phyloP scores from a whole-genome alignment of 2,113 vertebrate genomes.

The Pterocles gutturalis region DNA sequence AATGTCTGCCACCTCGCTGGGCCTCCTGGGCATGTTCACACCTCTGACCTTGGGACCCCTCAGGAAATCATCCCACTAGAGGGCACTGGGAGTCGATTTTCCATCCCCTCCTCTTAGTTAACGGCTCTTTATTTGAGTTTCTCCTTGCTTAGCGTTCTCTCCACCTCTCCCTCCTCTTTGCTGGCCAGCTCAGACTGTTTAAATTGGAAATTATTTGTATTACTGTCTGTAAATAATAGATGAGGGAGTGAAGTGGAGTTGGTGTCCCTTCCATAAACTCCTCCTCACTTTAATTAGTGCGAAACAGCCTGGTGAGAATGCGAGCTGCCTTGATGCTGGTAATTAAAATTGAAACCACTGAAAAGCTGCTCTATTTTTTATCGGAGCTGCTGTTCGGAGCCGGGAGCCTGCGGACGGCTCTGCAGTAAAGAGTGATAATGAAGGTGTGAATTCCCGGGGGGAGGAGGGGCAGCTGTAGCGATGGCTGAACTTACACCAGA shows the following conservation, averaged over 20 bases:
- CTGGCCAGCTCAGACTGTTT: slow-evolving; percentile 86
- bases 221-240: slow-evolving; percentile 92
- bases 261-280: slow-evolving; percentile 91
- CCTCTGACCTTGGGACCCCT: background rate
- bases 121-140: slow-evolving; percentile 58
- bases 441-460: slow-evolving; percentile 94
- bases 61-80: slow-evolving; percentile 53
- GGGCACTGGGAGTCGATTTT: slow-evolving; percentile 66
- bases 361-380: slow-evolving; percentile 93
- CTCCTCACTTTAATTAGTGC: slow-evolving; percentile 94
- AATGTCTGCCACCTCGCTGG: background rate
- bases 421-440: slow-evolving; percentile 98
- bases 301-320: slow-evolving; percentile 89
- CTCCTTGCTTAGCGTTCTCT: slow-evolving; percentile 38
- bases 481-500: slow-evolving; percentile 91
- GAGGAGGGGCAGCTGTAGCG: slow-evolving; percentile 86
- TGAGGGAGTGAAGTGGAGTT: slow-evolving; percentile 85
- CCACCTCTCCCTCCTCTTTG: slow-evolving; percentile 53
- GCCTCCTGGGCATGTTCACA: background rate
- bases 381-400: slow-evolving; percentile 90
- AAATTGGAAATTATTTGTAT: slow-evolving; percentile 94
- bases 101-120: slow-evolving; percentile 36
- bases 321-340: slow-evolving; percentile 88
- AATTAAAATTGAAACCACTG: slow-evolving; percentile 93
- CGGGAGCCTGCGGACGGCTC: slow-evolving; percentile 88